Conservation (phyloP, 2,113 vertebrate genomes). For the Sphyrna mokarran region DNA sequence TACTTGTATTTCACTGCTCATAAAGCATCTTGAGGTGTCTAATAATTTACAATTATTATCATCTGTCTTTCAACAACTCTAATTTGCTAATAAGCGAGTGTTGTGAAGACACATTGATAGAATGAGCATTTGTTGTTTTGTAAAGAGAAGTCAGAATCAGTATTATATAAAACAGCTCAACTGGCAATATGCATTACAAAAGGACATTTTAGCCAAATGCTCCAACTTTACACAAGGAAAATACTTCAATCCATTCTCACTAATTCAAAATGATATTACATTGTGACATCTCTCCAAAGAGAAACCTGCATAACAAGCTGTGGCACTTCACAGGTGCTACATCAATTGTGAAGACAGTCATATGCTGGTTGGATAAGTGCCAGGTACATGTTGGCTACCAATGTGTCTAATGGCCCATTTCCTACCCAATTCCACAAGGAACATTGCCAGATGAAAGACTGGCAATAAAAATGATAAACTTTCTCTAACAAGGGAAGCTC, state of each 20-base stretch:
- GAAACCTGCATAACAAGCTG: not conserved
- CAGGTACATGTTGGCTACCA: not conserved
- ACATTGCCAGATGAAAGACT: not conserved
- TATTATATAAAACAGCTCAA: not conserved
- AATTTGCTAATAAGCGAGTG: not conserved
- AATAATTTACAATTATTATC: too few relatives aligned
- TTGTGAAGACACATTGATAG: not conserved
- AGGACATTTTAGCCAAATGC: not conserved
- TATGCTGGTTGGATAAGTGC: not conserved
- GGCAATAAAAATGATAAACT: not conserved
- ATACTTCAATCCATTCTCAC: not conserved
- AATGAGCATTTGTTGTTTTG: not conserved
- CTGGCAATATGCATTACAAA: not conserved
- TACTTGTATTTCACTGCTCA: too few relatives aligned
- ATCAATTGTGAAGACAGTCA: not conserved
- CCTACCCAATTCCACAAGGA: not conserved
- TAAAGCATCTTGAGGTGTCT: too few relatives aligned
- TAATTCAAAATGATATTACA: not conserved
- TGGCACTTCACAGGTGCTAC: not conserved
- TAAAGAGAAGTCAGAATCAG: not conserved
- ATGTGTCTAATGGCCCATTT: not conserved
- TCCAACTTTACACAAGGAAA: not conserved
- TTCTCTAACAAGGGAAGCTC: not conserved
- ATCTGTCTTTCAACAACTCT: not conserved
- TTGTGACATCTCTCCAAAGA: not conserved